These are phyloP conservation scores for Tetraneura akinire DNA, from an alignment of 1,140 invertebrate genomes.

Conservation along the genomic window DNA sequence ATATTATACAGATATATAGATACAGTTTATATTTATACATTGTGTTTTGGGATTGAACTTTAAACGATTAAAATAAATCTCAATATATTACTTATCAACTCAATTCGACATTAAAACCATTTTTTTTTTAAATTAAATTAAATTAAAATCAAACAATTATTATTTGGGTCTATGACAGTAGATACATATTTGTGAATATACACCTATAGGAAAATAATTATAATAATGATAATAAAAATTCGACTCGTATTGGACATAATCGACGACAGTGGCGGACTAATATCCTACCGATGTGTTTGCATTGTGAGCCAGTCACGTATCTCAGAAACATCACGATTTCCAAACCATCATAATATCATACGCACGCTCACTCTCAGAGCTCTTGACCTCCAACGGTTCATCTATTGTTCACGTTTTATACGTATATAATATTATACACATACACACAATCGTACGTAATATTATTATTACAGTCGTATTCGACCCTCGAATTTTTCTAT, in stretches of 20 bases:
- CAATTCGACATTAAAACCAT: no score
- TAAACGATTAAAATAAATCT: background rate
- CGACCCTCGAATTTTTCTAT: background rate
- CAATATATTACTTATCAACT: no score
- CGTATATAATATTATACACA: background rate
- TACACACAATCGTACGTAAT: background rate
- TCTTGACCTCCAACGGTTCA: conserved; percentile 46
- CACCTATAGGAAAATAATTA: background rate
- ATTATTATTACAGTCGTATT: background rate
- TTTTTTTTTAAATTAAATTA: no score
- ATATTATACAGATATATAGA: no score
- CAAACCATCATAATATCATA: conserved; percentile 38
- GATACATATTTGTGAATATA: background rate
- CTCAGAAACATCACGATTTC: conserved; percentile 44
- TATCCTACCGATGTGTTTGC: conserved; percentile 41
- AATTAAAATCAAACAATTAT: no score
- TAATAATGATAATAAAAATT: background rate
- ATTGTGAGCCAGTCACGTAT: conserved; percentile 49
- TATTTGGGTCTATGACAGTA: background rate
- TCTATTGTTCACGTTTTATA: conserved; percentile 16
- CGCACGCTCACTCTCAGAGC: conserved; percentile 15
- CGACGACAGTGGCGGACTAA: conserved; percentile 40
- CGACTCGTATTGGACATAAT: background rate
- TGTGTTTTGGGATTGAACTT: background rate
- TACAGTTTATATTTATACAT: background rate